phyloP scores from a whole-genome alignment of 1,140 invertebrate genomes.

The Drosophila nigrodunni region DNA sequence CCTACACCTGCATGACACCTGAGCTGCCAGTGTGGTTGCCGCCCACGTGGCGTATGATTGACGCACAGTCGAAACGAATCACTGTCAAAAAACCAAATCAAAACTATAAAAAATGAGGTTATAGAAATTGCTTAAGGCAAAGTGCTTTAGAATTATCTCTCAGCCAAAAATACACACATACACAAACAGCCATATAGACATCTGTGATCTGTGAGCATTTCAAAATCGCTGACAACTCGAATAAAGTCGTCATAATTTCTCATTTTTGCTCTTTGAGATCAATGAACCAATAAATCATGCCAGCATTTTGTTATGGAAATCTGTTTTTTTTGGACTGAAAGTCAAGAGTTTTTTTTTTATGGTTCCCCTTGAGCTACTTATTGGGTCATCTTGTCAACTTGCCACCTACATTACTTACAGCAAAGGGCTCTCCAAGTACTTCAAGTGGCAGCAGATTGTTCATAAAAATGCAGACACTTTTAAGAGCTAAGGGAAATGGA shows the following conservation, averaged over 20 bases:
- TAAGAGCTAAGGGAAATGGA: not conserved
- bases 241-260: constrained; percentile 41
- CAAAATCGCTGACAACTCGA: constrained; percentile 24
- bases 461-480: not conserved
- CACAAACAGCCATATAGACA: not conserved
- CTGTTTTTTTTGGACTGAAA: not conserved
- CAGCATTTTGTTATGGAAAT: not conserved
- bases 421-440: constrained; percentile 19
- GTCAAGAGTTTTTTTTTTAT: not conserved
- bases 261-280: constrained; percentile 25
- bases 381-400: constrained; percentile 28
- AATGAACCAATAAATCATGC: constrained; percentile 43
- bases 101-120: constrained; percentile 36
- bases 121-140: constrained; percentile 43
- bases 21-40: constrained; percentile 32
- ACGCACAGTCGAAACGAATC: constrained; percentile 33
- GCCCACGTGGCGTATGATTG: constrained; percentile 69
- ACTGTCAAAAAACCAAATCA: constrained; percentile 9
- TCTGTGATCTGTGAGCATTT: constrained; percentile 11
- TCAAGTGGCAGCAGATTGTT: constrained; percentile 23
- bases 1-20: constrained; percentile 29
- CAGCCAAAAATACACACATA: not conserved
- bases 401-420: constrained; percentile 7
- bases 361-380: constrained; percentile 20
- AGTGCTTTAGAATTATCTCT: constrained; percentile 23